phyloP scores from a whole-genome alignment of 1,140 invertebrate genomes.

The Propsilocerus akamusi region DNA sequence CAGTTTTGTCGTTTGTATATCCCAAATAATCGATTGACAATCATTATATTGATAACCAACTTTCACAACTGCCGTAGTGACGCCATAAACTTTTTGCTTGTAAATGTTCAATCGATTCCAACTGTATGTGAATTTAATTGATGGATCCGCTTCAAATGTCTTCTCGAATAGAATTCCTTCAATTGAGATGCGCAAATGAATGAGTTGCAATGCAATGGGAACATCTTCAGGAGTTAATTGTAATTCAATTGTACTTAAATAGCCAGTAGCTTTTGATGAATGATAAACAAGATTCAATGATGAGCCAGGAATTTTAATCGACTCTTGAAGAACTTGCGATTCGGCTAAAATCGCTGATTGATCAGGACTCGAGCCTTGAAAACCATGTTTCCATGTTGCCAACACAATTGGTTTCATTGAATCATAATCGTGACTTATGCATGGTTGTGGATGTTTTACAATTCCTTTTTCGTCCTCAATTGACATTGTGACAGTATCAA shows the following conservation, averaged over 20 bases:
- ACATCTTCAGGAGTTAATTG: slow-evolving; percentile 77
- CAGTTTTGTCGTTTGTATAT: slow-evolving; percentile 82
- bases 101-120: slow-evolving; percentile 97
- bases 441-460: slow-evolving; percentile 39
- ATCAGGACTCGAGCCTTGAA: slow-evolving; percentile 86
- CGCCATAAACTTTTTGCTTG: slow-evolving; percentile 80
- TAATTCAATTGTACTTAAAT: slow-evolving; percentile 84
- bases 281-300: slow-evolving; percentile 88
- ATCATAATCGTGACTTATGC: slow-evolving; percentile 81
- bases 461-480: slow-evolving; percentile 54
- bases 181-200: slow-evolving; percentile 80
- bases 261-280: slow-evolving; percentile 78
- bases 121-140: slow-evolving; percentile 89
- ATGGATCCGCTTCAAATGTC: slow-evolving; percentile 84
- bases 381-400: slow-evolving; percentile 91
- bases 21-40: slow-evolving; percentile 89
- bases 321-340: slow-evolving; percentile 90
- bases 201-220: slow-evolving; percentile 59
- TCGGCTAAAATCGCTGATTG: slow-evolving; percentile 83
- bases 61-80: slow-evolving; percentile 79
- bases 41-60: slow-evolving; percentile 91
- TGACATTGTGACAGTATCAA: slow-evolving; percentile 72
- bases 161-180: slow-evolving; percentile 88
- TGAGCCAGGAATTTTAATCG: slow-evolving; percentile 78
- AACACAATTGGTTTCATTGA: slow-evolving; percentile 84